Evolutionary conservation across 2,797 vertebrate genomes (phyloP).

Genomic region (Moxostoma hubbsi): DNA sequence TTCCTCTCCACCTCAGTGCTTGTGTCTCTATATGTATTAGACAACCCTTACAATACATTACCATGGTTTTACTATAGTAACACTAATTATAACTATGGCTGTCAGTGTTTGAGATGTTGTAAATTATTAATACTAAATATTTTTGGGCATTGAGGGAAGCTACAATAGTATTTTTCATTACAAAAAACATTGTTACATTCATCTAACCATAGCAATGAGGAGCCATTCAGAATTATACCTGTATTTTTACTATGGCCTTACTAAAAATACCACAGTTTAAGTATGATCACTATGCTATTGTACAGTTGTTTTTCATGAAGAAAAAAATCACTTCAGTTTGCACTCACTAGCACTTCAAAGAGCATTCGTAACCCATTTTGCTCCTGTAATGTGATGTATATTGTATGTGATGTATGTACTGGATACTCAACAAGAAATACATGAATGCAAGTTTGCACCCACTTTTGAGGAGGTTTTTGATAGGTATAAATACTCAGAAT

Average conservation of each 20-base stretch:
- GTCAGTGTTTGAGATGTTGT: background rate
- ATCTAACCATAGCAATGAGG: background rate
- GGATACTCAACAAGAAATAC: background rate
- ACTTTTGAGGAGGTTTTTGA: background rate
- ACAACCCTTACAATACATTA: background rate
- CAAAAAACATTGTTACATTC: no score
- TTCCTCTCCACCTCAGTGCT: conserved; percentile 11
- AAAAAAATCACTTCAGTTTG: no score
- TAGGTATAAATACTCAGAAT: background rate
- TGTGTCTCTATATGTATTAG: conserved; percentile 14
- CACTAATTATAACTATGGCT: background rate
- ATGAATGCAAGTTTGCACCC: background rate
- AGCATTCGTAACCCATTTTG: background rate
- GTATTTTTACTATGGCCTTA: background rate
- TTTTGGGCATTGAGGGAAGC: background rate
- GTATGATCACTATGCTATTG: no score
- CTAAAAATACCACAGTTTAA: no score
- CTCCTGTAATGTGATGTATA: no score
- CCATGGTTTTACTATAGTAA: background rate
- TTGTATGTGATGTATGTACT: no score
- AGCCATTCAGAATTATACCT: background rate
- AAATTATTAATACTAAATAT: background rate
- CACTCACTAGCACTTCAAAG: background rate
- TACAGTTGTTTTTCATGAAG: no score
- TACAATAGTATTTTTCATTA: no score